Percentiles rank a stretch among this genome's conserved stretches.
phyloP scores from a whole-genome alignment of 1,140 invertebrate species.

The Ceratosolen solmsi region DNA sequence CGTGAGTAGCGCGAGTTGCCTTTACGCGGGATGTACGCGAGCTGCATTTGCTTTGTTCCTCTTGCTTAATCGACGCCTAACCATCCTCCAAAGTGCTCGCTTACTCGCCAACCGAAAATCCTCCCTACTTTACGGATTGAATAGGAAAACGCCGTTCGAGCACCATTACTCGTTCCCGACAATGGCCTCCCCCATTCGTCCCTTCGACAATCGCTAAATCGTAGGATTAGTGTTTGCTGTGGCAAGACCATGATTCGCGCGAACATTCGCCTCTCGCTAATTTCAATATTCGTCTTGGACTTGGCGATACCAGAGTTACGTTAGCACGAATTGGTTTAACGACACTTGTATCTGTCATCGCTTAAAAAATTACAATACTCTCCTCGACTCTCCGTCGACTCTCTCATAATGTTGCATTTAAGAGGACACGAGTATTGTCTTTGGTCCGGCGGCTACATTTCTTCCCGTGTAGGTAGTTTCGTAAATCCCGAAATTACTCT shows the following conservation, averaged over 20 bases:
- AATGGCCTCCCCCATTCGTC: neutral
- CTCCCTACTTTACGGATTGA: too few relatives aligned
- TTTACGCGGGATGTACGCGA: conserved; percentile 37
- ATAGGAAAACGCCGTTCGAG: neutral
- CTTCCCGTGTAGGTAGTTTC: too few relatives aligned
- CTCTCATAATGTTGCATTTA: too few relatives aligned
- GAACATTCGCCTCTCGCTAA: neutral
- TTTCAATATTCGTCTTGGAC: neutral
- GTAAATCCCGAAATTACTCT: too few relatives aligned
- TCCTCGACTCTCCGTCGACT: too few relatives aligned
- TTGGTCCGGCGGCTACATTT: too few relatives aligned
- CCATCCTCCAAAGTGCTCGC: conserved; percentile 27
- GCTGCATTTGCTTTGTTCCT: conserved; percentile 18
- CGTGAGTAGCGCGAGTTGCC: conserved; percentile 33
- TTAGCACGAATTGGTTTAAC: neutral
- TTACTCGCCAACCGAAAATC: neutral
- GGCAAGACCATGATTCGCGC: neutral
- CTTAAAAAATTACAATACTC: too few relatives aligned
- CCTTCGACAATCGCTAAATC: neutral
- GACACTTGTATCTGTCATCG: too few relatives aligned
- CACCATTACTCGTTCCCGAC: neutral
- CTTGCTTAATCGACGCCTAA: conserved; percentile 54
- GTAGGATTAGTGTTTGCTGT: neutral
- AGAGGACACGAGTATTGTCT: too few relatives aligned
- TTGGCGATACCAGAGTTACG: neutral